A percentile compares a stretch with the other conserved stretches of the same genome.
Evolutionary conservation across 2,888 invertebrate genomes (phyloP).

Genomic region (Phoenoteleia sp.): DNA sequence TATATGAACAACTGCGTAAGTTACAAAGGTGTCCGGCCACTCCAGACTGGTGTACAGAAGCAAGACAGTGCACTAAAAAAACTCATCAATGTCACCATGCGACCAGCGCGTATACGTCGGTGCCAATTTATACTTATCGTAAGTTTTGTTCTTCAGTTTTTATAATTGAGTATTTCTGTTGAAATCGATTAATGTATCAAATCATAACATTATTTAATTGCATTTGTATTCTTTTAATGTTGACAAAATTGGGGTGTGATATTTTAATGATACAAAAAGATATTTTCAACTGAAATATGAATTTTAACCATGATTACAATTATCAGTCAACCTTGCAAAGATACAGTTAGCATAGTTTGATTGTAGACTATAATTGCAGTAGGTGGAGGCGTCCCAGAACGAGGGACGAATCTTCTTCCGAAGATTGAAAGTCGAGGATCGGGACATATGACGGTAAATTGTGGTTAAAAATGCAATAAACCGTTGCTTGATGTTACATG

Average conservation of each 20-base stretch:
- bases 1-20: slow-evolving; percentile 94
- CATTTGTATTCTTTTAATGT: too few species aligned
- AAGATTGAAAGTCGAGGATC: slow-evolving; percentile 85
- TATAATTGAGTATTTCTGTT: too few species aligned
- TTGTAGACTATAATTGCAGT: slow-evolving; percentile 86
- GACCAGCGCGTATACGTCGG: slow-evolving; percentile 96
- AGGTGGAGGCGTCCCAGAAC: slow-evolving; percentile 84
- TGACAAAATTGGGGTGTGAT: too few species aligned
- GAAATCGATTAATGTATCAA: too few species aligned
- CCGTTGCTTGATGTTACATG: not conserved
- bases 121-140: slow-evolving; percentile 88
- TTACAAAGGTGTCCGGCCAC: slow-evolving; percentile 90
- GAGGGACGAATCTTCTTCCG: slow-evolving; percentile 83
- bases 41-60: slow-evolving; percentile 89
- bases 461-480: slow-evolving; percentile 13
- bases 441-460: slow-evolving; percentile 85
- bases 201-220: too few species aligned
- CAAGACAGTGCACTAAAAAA: slow-evolving; percentile 94
- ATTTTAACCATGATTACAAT: slow-evolving; percentile 1
- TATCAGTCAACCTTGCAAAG: slow-evolving; percentile 66
- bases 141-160: too few species aligned
- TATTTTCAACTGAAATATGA: slow-evolving; percentile 46
- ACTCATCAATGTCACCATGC: slow-evolving; percentile 97
- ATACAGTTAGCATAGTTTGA: slow-evolving; percentile 83
- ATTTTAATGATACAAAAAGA: too few species aligned